phyloP scores from a whole-genome alignment of 2,113 vertebrate species.

The Aegithalos caudatus region DNA sequence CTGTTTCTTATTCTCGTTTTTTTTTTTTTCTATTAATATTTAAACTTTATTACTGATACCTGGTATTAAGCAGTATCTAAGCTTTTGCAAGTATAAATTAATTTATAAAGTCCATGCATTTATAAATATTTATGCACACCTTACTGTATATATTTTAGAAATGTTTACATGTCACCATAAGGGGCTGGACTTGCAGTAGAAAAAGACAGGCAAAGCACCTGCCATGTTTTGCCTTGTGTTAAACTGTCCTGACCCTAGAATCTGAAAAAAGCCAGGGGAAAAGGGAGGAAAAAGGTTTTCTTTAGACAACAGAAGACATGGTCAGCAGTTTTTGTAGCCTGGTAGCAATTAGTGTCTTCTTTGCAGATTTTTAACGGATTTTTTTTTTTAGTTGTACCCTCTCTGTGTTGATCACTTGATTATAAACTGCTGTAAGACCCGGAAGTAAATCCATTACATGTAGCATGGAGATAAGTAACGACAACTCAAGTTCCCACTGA shows the following conservation, averaged over 20 bases:
- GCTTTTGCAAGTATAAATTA: not conserved
- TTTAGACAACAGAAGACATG: not conserved
- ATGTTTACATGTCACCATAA: not conserved
- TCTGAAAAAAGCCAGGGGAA: not conserved
- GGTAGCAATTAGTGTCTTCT: not conserved
- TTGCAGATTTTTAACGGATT: not conserved
- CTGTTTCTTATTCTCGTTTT: not conserved
- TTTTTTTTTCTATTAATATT: not conserved
- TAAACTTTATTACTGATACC: not conserved
- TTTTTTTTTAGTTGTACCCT: not conserved
- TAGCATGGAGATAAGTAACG: not conserved
- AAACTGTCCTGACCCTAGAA: not conserved
- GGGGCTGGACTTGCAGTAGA: not conserved
- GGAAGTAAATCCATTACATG: not conserved
- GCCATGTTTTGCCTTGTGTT: too few species aligned
- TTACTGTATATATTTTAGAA: not conserved
- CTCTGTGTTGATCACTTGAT: not conserved
- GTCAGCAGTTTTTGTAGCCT: not conserved
- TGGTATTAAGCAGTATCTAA: not conserved
- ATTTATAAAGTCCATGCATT: not conserved
- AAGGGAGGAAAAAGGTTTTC: not conserved
- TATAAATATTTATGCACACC: not conserved
- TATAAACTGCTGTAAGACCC: not conserved
- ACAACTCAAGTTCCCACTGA: not conserved
- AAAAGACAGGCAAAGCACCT: fast-evolving